Conservation (phyloP, 2,888 invertebrate species). For the Colostygia pectinataria region DNA sequence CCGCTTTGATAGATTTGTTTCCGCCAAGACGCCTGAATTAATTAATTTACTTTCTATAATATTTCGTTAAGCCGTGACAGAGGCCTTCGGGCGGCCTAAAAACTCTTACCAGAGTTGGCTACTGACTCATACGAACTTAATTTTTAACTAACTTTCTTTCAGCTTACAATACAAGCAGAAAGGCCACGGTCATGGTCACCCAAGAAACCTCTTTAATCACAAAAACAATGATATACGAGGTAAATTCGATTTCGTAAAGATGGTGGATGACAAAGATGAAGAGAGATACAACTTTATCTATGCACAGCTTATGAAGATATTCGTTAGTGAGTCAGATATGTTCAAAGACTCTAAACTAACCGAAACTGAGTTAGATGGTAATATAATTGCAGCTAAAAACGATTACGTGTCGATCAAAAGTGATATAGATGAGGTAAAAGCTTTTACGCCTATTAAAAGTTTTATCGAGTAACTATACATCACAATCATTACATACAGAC, state of each 20-base stretch:
- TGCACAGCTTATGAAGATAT: conserved; percentile 68
- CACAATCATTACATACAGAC: no score
- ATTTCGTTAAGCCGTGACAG: no score
- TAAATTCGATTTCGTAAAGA: not conserved
- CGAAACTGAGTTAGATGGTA: conserved; percentile 66
- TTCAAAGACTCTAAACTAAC: conserved; percentile 49
- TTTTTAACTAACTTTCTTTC: conserved; percentile 11
- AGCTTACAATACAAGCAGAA: conserved; percentile 32
- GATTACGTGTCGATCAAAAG: conserved; percentile 76
- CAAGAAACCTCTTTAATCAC: conserved; percentile 25
- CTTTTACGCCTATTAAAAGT: not conserved
- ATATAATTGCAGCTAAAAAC: conserved; percentile 61
- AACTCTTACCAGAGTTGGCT: no score
- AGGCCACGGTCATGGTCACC: conserved; percentile 31
- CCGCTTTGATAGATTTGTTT: no score
- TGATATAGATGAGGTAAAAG: conserved; percentile 81
- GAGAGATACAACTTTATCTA: conserved; percentile 63
- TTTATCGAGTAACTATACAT: no score
- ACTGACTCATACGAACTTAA: not conserved
- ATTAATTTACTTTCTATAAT: no score
- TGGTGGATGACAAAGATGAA: conserved; percentile 35
- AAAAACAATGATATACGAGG: conserved; percentile 1
- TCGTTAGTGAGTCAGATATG: conserved; percentile 62
- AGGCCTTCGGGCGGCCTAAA: no score
- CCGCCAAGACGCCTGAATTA: no score